Evolutionary conservation across 30 jellyfish, hydroid and myxozoan species (phyloP).

Genomic region (Cassiopea andromeda): DNA sequence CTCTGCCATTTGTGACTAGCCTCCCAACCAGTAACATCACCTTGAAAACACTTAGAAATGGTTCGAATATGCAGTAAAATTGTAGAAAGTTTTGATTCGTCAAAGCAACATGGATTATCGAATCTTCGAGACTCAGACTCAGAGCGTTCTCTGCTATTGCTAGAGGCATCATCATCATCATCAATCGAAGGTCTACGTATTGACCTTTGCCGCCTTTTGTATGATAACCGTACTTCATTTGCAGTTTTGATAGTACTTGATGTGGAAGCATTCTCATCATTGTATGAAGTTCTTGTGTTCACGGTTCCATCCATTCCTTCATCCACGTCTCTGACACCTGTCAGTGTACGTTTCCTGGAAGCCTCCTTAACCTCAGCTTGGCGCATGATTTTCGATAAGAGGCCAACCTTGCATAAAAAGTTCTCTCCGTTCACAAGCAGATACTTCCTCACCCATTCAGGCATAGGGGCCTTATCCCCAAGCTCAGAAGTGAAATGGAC

Average conservation of each 20-base stretch:
- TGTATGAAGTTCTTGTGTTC: neutral
- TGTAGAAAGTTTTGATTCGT: neutral
- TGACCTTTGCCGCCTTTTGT: neutral
- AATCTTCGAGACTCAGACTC: neutral
- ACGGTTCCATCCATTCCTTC: neutral
- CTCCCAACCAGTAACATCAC: conserved; percentile 29
- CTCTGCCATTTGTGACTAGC: conserved; percentile 55
- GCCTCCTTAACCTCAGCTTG: neutral
- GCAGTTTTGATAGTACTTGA: neutral
- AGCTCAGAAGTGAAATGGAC: conserved; percentile 50
- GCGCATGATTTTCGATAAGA: conserved; percentile 26
- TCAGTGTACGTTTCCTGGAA: neutral
- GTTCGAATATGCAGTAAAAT: conserved; percentile 26
- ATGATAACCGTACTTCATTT: neutral
- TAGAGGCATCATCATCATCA: neutral
- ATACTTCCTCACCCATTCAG: conserved; percentile 39
- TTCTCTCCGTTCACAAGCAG: conserved; percentile 39
- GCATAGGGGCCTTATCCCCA: conserved; percentile 62
- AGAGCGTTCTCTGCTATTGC: neutral
- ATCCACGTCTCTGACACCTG: neutral
- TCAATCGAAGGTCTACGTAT: neutral
- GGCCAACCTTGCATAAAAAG: conserved; percentile 24
- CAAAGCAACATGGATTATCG: neutral
- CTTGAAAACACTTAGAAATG: conserved; percentile 16
- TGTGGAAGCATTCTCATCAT: neutral